These are phyloP conservation scores for Hesperophylax magnus DNA, from an alignment of 1,140 invertebrate species.

Conservation along the genomic window DNA sequence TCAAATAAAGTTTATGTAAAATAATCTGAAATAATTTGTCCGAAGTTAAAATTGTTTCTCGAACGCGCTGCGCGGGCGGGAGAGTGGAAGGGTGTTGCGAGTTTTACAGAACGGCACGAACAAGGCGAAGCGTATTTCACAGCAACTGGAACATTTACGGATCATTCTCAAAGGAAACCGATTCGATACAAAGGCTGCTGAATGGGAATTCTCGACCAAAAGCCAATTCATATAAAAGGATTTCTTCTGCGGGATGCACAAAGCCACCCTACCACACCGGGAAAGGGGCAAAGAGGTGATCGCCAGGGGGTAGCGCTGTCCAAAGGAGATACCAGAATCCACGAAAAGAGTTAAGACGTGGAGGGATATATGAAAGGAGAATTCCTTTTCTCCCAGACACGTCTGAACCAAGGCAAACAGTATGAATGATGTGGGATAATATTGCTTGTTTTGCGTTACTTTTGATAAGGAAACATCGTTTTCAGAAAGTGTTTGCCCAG, in stretches of 20 bases:
- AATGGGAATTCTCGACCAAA: conserved; percentile 46
- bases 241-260: conserved; percentile 44
- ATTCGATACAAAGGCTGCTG: conserved; percentile 46
- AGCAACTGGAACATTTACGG: conserved; percentile 35
- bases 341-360: conserved; percentile 11
- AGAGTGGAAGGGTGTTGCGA: not conserved
- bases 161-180: conserved; percentile 44
- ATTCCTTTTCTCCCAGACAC: conserved; percentile 1
- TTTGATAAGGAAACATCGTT: too few relatives aligned
- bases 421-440: not conserved
- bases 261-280: not conserved
- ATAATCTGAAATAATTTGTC: too few relatives aligned
- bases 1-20: too few relatives aligned
- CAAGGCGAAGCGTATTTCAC: conserved; percentile 12
- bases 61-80: not conserved
- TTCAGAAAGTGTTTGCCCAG: too few relatives aligned
- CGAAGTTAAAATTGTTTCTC: too few relatives aligned
- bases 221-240: conserved; percentile 49
- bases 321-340: not conserved
- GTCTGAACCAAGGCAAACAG: not conserved
- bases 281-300: not conserved
- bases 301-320: not conserved
- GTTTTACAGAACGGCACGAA: not conserved
- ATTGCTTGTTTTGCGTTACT: too few relatives aligned
- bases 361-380: conserved; percentile 2